A percentile compares a stretch with the other conserved stretches of the same genome.
Evolutionary conservation across 1,140 invertebrate species (phyloP).

Genomic region (Calycopis cecrops): DNA sequence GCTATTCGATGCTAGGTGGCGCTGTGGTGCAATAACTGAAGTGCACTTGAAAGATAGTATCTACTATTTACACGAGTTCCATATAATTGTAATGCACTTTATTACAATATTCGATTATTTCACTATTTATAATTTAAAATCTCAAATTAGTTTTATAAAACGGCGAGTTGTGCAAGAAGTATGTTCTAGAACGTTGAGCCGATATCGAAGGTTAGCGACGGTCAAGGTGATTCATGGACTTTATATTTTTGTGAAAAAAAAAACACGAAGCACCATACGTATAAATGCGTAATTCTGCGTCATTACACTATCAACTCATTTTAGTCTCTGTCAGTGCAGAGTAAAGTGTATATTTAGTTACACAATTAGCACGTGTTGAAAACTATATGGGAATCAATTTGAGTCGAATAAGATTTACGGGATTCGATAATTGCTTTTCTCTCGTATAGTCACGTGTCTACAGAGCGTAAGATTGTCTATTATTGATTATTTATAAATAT

Average conservation of each 20-base stretch:
- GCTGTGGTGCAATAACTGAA: background rate
- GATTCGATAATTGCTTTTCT: too few species aligned
- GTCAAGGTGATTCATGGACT: conserved; percentile 44
- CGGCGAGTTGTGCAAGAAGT: background rate
- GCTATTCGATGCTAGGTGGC: conserved; percentile 13
- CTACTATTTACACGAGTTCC: background rate
- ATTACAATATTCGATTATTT: background rate
- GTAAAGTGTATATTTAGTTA: too few species aligned
- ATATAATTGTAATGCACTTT: background rate
- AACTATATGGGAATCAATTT: too few species aligned
- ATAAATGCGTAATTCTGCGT: background rate
- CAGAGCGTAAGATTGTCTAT: too few species aligned
- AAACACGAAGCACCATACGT: background rate
- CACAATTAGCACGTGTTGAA: too few species aligned
- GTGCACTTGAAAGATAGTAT: background rate
- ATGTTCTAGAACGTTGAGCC: conserved; percentile 19
- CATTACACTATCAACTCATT: background rate
- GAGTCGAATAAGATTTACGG: too few species aligned
- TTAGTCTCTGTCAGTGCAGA: too few species aligned
- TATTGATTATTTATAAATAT: too few species aligned
- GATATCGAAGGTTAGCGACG: conserved; percentile 33
- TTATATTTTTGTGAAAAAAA: conserved; percentile 1
- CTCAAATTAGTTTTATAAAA: too few species aligned
- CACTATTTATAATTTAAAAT: too few species aligned
- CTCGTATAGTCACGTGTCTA: too few species aligned